phyloP scores from a whole-genome alignment of 2,888 invertebrate species.

The Aethes cnicana region DNA sequence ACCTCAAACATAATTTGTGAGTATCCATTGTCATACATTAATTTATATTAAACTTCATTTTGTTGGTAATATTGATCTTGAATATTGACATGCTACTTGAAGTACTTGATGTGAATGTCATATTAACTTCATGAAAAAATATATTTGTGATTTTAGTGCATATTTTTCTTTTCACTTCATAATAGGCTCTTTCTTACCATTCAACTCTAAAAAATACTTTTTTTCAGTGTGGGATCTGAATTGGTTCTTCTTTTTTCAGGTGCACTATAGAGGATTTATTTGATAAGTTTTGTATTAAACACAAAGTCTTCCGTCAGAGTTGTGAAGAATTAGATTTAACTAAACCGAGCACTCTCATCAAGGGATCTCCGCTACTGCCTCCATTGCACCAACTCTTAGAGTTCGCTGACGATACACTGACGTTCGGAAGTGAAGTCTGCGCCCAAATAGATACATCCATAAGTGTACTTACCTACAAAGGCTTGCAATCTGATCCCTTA shows the following conservation, averaged over 20 bases:
- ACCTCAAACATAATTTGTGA: conserved; percentile 70
- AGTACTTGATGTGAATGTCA: no score
- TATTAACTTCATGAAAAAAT: no score
- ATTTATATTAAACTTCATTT: no score
- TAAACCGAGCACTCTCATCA: conserved; percentile 48
- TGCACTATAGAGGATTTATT: conserved; percentile 59
- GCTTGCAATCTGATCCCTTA: conserved; percentile 52
- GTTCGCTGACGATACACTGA: conserved; percentile 61
- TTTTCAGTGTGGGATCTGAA: no score
- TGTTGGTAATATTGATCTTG: no score
- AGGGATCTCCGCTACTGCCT: conserved; percentile 66
- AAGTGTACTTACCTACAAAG: conserved; percentile 53
- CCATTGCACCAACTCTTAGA: conserved; percentile 58
- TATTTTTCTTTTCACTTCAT: no score
- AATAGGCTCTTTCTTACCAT: background rate
- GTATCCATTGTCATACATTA: no score
- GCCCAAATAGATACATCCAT: conserved; percentile 64
- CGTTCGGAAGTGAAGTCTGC: conserved; percentile 63
- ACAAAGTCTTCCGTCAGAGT: conserved; percentile 53
- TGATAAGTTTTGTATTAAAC: conserved; percentile 61
- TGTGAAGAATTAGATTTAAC: conserved; percentile 54
- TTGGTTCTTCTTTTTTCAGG: conserved; percentile 55
- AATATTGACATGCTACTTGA: no score
- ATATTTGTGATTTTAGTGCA: no score
- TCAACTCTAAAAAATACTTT: conserved; percentile 7